Base-by-base conservation (phyloP, 2,797 vertebrate genomes). In the Acipenser transmontanus region DNA sequence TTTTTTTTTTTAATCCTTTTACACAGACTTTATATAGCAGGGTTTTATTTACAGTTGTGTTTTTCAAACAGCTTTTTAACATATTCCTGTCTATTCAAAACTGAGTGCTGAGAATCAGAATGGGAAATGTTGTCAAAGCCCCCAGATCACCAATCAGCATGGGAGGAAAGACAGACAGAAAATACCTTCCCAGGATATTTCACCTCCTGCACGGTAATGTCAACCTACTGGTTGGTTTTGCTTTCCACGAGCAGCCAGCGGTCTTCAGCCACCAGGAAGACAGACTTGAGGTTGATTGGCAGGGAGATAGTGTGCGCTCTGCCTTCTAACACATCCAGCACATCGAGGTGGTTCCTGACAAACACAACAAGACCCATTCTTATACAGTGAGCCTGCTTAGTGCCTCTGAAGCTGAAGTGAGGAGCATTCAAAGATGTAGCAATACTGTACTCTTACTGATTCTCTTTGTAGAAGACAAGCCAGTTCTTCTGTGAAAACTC, bases 401-500 rank as follows among this genome's bases (percentile, higher is more conserved):
- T 20, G 20, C 11, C 7, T 8, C 7, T 4, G 17, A 59, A 47
- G 14, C 7, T 7, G 63, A 34, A 59, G 62, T 7, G 48, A 64
- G 20, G 17, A 7, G 17, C 17, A 17, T 17, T 17, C 17, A 17
- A 17, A 17, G 17, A 1, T 17, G 17, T 4, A 13, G 20, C 49
- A 51, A 10, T 51, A 14, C 49, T 12, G 47, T 12, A 52, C 17
- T 63, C 93, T 89, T 70, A 99, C 97, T 95, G 91, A 6, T 88
- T 74, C 80, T 95, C 91, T 82, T 90, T 93, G 81, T 93, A 98
- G 87, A 99, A 97, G 49, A 98, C 90, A 60, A 99, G 87, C 96
- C 97, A 99, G 84, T 98, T 99, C 80, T 97, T 95, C 70, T 96
- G 91, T 47, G 95, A 84, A 81, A 99, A 99, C 74, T 98, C 94